Evolutionary conservation across 1,140 invertebrate species (phyloP), one percentile per base, ranked within the genome.

Genomic region (Ceratina japonica): DNA sequence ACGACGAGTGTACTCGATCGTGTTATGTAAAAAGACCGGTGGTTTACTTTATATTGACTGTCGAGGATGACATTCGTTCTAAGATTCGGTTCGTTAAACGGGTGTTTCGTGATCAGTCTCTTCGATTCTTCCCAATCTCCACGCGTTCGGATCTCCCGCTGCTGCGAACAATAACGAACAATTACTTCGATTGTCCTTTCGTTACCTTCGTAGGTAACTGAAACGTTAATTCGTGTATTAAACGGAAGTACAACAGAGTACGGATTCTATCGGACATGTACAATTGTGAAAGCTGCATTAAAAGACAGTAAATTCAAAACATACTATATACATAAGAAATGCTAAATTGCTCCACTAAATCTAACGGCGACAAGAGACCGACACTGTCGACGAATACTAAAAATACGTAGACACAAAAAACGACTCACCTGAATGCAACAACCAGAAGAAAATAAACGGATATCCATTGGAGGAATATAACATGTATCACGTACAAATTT

Each of bases 31-130:
- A 89, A 87, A 83, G 77, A 87, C 83, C 71, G 75, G 78, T 85
- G 79, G 37, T 44, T 83, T 80, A 64, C 65, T 63, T 83, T 66
- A 82, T 88, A 92, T 91, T 91, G 89, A 91, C 91, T 90, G 81
- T 85, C 81, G 83, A 88, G 86, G 86, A 89, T 90, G 81, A 86
- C 80, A 82, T 81, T 81, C 80, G 81, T 79, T 7, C 54, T 85
- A 82, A 79, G 72, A 79, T 85, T 86, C 77, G 61, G 87, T 85
- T 79, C 74, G 74, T 96, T 94, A 96, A 87, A 97, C 96, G 80
- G 95, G 95, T 87, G 96, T 97, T 91, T 96, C 96, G 87, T 96
- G 95, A 89, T 97, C 96, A 88, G 95, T 94, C 93, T 97, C 96
- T 92, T 96, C 95, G 91, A 96, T 97, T 89, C 95, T 94, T 86